Percentiles rank a stretch among this genome's conserved stretches.
Evolutionary conservation across 2,113 vertebrate species (phyloP).

Genomic region (Seriola rivoliana): DNA sequence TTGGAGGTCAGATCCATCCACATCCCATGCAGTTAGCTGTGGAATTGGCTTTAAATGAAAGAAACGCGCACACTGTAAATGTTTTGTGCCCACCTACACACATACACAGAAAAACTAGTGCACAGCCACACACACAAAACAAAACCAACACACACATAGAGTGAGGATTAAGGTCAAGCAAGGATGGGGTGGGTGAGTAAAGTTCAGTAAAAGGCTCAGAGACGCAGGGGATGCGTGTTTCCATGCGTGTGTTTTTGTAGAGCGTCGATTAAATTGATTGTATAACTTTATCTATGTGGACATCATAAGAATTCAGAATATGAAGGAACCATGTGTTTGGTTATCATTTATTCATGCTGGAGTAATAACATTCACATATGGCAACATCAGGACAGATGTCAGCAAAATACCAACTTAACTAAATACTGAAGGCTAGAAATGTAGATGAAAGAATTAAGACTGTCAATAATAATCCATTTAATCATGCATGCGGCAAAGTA

Average conservation of each 20-base stretch:
- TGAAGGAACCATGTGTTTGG: background rate
- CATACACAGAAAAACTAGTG: conserved; percentile 7
- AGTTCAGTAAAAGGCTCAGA: conserved; percentile 48
- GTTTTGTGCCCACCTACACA: conserved; percentile 23
- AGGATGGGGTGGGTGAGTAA: conserved; percentile 34
- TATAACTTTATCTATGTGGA: conserved; percentile 29
- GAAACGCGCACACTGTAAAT: background rate
- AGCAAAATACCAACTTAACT: background rate
- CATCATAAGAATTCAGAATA: background rate
- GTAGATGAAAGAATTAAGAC: conserved; percentile 31
- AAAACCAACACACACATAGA: conserved; percentile 20
- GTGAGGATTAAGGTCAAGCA: conserved; percentile 54
- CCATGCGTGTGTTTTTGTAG: conserved; percentile 11
- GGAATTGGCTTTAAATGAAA: conserved; percentile 63
- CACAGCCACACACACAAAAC: background rate
- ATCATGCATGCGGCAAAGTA: conserved; percentile 1
- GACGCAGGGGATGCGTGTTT: background rate
- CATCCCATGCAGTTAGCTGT: conserved; percentile 39
- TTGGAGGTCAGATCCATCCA: conserved; percentile 58
- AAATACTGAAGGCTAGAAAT: background rate
- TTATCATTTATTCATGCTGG: background rate
- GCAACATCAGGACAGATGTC: conserved; percentile 30
- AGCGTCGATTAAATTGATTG: conserved; percentile 21
- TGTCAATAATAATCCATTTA: conserved; percentile 16
- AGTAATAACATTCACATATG: background rate